Percentiles rank a stretch among this genome's conserved stretches.
These are phyloP conservation scores for Strigamia maritima DNA, from an alignment of 2,888 invertebrate genomes.

Conservation along the genomic window DNA sequence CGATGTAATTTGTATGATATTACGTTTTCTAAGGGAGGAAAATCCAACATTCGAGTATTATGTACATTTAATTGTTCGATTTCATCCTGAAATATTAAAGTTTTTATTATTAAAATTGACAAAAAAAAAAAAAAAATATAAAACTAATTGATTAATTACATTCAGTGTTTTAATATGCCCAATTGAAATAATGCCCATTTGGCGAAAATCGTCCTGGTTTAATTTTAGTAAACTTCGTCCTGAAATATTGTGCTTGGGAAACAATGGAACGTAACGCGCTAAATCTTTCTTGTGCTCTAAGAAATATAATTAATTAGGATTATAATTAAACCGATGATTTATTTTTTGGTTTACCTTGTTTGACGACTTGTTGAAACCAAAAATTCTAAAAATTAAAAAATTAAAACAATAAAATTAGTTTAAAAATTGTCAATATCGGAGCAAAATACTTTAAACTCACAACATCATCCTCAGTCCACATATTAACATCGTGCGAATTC, in stretches of 20 bases:
- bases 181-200: constrained; percentile 50
- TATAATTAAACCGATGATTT: neutral
- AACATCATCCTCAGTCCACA: constrained; percentile 53
- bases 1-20: neutral
- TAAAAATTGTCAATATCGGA: neutral
- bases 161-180: constrained; percentile 51
- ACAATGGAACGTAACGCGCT: constrained; percentile 50
- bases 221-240: constrained; percentile 50
- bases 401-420: constrained; percentile 2
- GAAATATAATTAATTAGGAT: neutral
- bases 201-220: constrained; percentile 48
- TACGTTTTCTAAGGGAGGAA: constrained; percentile 49
- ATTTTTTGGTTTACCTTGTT: neutral
- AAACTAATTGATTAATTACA: constrained; percentile 47
- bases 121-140: too few relatives aligned
- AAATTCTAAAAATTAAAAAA: neutral
- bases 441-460: constrained; percentile 45
- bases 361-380: constrained; percentile 20
- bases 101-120: too few relatives aligned
- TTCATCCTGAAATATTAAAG: constrained; percentile 49
- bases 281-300: constrained; percentile 45
- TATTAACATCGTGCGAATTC: constrained; percentile 52
- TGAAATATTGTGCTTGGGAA: constrained; percentile 51
- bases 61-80: constrained; percentile 51
- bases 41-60: constrained; percentile 51